phyloP scores from a whole-genome alignment of 2,113 vertebrate species.

The Anas platyrhynchos region DNA sequence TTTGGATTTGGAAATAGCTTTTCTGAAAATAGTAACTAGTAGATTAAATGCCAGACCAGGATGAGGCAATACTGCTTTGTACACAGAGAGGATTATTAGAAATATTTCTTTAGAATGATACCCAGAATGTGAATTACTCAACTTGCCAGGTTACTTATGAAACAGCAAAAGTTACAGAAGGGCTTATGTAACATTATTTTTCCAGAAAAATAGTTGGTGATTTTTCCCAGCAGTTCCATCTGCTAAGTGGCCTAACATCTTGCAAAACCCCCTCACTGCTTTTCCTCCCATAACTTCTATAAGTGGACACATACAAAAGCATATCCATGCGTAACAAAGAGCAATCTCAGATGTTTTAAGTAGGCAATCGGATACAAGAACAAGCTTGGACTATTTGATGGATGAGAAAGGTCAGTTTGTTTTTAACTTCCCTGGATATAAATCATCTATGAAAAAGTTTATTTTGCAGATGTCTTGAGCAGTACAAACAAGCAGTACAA shows the following conservation, averaged over 20 bases:
- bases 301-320: neutral
- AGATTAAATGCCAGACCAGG: constrained; percentile 60
- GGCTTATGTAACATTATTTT: constrained; percentile 62
- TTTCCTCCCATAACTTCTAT: neutral
- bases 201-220: constrained; percentile 43
- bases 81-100: constrained; percentile 73
- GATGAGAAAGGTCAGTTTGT: constrained; percentile 65
- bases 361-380: constrained; percentile 3
- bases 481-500: constrained; percentile 53
- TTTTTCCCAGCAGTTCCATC: constrained; percentile 44
- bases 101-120: constrained; percentile 73
- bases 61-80: constrained; percentile 68
- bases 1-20: constrained; percentile 67
- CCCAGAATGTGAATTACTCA: constrained; percentile 65
- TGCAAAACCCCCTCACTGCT: constrained; percentile 33
- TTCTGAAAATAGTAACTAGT: constrained; percentile 71
- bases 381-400: constrained; percentile 48
- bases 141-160: constrained; percentile 73
- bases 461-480: constrained; percentile 47
- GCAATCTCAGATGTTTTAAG: constrained; percentile 34
- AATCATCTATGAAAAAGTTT: constrained; percentile 48
- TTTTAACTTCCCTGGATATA: constrained; percentile 56
- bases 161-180: constrained; percentile 66
- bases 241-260: constrained; percentile 38
- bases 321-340: constrained; percentile 22